A percentile compares a stretch with the other conserved stretches of the same genome.
Evolutionary conservation across 2,888 invertebrate species (phyloP).

Genomic region (Rhimphoctona megacephalus): DNA sequence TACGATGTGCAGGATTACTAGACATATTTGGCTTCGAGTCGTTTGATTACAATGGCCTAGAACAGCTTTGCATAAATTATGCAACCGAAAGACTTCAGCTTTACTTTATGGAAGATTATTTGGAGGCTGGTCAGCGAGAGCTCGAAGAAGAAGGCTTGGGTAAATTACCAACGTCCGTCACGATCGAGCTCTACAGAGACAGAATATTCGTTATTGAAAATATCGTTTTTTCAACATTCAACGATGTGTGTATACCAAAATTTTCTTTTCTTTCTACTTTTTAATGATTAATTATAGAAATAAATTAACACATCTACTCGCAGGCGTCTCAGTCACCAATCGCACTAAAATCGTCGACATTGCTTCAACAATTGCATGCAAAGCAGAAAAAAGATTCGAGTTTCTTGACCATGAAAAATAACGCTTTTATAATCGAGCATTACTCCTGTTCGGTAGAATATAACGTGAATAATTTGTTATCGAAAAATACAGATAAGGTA

Average conservation of each 20-base stretch:
- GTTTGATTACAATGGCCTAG: slow-evolving; percentile 79
- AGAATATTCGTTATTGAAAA: slow-evolving; percentile 78
- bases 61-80: slow-evolving; percentile 82
- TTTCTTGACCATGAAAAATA: slow-evolving; percentile 66
- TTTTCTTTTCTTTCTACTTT: neutral
- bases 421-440: slow-evolving; percentile 82
- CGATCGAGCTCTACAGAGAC: slow-evolving; percentile 76
- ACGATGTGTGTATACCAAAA: slow-evolving; percentile 77
- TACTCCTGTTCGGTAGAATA: slow-evolving; percentile 83
- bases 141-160: slow-evolving; percentile 78
- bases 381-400: slow-evolving; percentile 21
- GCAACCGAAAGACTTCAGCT: slow-evolving; percentile 82
- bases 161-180: slow-evolving; percentile 69
- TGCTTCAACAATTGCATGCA: slow-evolving; percentile 65
- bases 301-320: slow-evolving; percentile 8
- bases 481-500: slow-evolving; percentile 84
- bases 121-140: slow-evolving; percentile 76
- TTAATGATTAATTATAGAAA: neutral
- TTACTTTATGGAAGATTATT: slow-evolving; percentile 80
- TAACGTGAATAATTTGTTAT: slow-evolving; percentile 79
- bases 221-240: slow-evolving; percentile 81
- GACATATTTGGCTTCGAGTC: slow-evolving; percentile 84
- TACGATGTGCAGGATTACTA: slow-evolving; percentile 76
- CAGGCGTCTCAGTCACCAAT: slow-evolving; percentile 75
- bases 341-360: slow-evolving; percentile 54